These are phyloP conservation scores for Zaprionus taronus DNA, from an alignment of 1,140 invertebrate genomes.

Conservation along the genomic window DNA sequence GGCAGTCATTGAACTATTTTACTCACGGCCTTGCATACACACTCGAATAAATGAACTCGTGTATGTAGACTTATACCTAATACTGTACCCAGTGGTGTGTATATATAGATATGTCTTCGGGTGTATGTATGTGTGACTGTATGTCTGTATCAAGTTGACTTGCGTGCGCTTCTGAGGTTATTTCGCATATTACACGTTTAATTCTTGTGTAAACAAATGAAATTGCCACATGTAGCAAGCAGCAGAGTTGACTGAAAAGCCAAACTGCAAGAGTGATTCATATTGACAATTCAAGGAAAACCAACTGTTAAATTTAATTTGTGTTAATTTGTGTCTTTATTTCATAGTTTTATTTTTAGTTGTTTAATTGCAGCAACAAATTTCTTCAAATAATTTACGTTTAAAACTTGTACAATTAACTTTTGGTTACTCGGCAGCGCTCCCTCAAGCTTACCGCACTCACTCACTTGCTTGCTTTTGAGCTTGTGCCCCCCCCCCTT, in stretches of 20 bases:
- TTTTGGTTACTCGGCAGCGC: not conserved
- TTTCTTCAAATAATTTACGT: slow-evolving; percentile 15
- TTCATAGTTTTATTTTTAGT: slow-evolving; percentile 37
- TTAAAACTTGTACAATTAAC: slow-evolving; percentile 29
- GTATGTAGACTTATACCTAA: slow-evolving; percentile 4
- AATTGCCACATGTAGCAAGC: slow-evolving; percentile 44
- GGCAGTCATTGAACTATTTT: slow-evolving; percentile 77
- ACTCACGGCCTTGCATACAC: slow-evolving; percentile 68
- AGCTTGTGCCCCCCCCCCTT: slow-evolving; percentile 8
- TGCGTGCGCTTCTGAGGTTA: slow-evolving; percentile 43
- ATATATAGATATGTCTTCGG: not conserved
- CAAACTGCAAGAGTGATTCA: slow-evolving; percentile 10
- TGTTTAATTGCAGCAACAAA: not conserved
- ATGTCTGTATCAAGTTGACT: slow-evolving; percentile 11
- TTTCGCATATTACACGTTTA: slow-evolving; percentile 59
- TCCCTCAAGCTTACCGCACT: slow-evolving; percentile 3
- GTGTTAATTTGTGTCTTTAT: too few relatives aligned
- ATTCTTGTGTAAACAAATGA: slow-evolving; percentile 72
- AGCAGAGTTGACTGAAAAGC: not conserved
- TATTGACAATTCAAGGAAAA: slow-evolving; percentile 26
- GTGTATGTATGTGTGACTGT: slow-evolving; percentile 3
- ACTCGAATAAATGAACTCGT: slow-evolving; percentile 15
- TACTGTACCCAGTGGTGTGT: not conserved
- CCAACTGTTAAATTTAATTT: slow-evolving; percentile 24
- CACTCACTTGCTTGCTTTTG: not conserved